Conservation (phyloP, 2,888 invertebrate species). For the Thymelicus sylvestris region DNA sequence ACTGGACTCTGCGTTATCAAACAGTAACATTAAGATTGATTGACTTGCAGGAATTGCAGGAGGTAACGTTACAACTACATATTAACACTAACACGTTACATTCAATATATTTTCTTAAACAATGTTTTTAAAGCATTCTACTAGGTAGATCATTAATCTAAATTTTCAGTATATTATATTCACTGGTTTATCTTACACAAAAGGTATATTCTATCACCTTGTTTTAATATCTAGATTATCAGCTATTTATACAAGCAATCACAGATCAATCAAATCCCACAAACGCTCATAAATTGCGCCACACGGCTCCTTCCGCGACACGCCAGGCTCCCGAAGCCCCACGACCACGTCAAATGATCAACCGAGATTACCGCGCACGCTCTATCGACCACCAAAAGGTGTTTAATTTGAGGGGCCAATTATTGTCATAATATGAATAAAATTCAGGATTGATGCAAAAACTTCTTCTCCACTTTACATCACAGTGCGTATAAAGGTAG, state of each 20-base stretch:
- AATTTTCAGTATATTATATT: too few species aligned
- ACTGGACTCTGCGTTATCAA: too few species aligned
- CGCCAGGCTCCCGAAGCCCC: conserved; percentile 50
- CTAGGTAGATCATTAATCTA: too few species aligned
- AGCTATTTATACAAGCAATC: background rate
- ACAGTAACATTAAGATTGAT: too few species aligned
- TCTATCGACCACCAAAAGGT: conserved; percentile 68
- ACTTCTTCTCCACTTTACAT: conserved; percentile 37
- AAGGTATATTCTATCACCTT: too few species aligned
- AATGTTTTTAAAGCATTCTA: too few species aligned
- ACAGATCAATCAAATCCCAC: background rate
- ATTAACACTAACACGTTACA: too few species aligned
- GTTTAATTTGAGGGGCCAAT: conserved; percentile 53
- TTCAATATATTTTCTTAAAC: too few species aligned
- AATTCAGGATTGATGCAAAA: conserved; percentile 50
- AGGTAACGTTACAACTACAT: too few species aligned
- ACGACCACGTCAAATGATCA: conserved; percentile 66
- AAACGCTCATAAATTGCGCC: conserved; percentile 44
- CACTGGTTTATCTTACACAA: too few species aligned
- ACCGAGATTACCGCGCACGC: conserved; percentile 72
- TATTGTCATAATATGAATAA: conserved; percentile 47
- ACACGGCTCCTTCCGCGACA: conserved; percentile 46
- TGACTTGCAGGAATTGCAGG: too few species aligned
- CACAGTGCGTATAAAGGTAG: background rate
- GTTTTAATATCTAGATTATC: too few species aligned